Conservation (phyloP, 2,888 invertebrate species). For the Pyrgus malvae region DNA sequence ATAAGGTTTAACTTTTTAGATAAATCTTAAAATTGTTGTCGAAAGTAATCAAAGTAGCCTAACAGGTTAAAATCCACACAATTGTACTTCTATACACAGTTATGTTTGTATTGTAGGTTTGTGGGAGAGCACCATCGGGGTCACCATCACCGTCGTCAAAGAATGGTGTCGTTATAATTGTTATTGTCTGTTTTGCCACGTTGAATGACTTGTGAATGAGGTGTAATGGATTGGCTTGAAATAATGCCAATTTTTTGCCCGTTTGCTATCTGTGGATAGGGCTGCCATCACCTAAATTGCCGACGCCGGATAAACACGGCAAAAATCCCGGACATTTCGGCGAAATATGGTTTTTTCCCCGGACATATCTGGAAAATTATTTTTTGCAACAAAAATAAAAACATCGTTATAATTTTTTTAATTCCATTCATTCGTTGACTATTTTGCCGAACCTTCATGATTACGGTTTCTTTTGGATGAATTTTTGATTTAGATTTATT, state of each 20-base stretch:
- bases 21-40: background rate
- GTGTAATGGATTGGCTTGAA: slow-evolving; percentile 26
- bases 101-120: slow-evolving; percentile 20
- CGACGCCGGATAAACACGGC: no score
- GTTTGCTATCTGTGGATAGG: background rate
- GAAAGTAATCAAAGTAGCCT: background rate
- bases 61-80: slow-evolving; percentile 10
- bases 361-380: no score
- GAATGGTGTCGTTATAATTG: slow-evolving; percentile 35
- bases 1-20: no score
- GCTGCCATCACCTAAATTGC: no score
- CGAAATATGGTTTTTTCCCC: no score
- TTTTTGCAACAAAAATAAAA: no score
- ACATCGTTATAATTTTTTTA: no score
- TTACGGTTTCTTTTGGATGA: no score
- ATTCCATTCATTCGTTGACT: no score
- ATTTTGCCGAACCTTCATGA: no score
- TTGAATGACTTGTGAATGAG: slow-evolving; percentile 43
- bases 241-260: slow-evolving; percentile 9
- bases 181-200: slow-evolving; percentile 46
- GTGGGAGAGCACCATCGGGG: slow-evolving; percentile 17
- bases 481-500: no score
- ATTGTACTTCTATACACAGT: slow-evolving; percentile 1
- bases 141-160: slow-evolving; percentile 10
- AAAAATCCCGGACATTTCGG: no score